Conservation (phyloP, 2,797 vertebrate genomes). For the Pseudochaenichthys georgianus region DNA sequence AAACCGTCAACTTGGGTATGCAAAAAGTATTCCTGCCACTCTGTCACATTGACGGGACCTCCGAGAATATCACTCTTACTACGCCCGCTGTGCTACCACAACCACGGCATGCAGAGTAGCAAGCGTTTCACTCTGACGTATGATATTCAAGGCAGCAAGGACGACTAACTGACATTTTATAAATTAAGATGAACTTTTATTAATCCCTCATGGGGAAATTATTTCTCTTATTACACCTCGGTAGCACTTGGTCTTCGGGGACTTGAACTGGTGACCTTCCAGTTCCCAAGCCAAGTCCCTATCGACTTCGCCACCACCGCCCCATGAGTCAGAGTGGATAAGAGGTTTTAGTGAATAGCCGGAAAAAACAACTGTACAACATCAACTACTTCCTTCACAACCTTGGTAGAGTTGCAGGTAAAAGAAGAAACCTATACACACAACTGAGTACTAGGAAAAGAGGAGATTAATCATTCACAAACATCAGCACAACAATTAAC, state of each 20-base stretch:
- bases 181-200: too few relatives aligned
- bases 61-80: constrained; percentile 43
- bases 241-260: too few relatives aligned
- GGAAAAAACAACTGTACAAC: constrained; percentile 6
- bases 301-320: too few relatives aligned
- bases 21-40: constrained; percentile 67
- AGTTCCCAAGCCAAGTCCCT: too few relatives aligned
- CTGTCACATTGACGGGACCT: constrained; percentile 63
- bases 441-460: constrained; percentile 13
- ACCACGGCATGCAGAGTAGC: constrained; percentile 41
- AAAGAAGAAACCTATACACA: constrained; percentile 22
- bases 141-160: constrained; percentile 22
- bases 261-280: too few relatives aligned
- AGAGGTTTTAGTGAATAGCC: constrained; percentile 25
- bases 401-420: constrained; percentile 19
- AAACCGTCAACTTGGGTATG: constrained; percentile 61
- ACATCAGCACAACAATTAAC: constrained; percentile 50
- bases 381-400: constrained; percentile 16
- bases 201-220: too few relatives aligned
- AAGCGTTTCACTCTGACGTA: constrained; percentile 39
- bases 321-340: not conserved
- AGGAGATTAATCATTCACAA: constrained; percentile 47
- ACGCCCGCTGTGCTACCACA: not conserved
- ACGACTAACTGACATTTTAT: constrained; percentile 34
- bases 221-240: too few relatives aligned